Evolutionary conservation across 2,888 invertebrate species (phyloP), one percentile per base, ranked within the genome.

Genomic region (Cremastobaeus sp.): DNA sequence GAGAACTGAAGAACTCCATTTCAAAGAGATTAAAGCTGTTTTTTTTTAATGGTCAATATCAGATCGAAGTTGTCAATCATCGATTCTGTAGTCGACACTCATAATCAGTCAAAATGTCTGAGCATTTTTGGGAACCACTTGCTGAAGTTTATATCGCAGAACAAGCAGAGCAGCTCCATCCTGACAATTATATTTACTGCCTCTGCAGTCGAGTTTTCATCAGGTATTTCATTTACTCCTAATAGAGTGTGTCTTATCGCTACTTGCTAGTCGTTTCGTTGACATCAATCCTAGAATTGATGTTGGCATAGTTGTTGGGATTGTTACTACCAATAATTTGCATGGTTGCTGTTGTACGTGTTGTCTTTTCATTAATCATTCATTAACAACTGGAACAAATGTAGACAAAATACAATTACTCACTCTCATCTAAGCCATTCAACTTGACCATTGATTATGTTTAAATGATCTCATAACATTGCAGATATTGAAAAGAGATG

Each of bases 151-250:
- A 88, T 79, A 86, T 90, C 71, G 86, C 89, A 48, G 83, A 88
- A 50, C 88, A 89, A 71, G 82, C 83, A 52, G 88, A 89, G 66
- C 85, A 86, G 76, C 85, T 88, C 71, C 88, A 88, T 73, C 88
- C 89, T 74, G 89, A 90, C 45, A 90, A 90, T 81, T 90, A 90
- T 81, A 89, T 92, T 79, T 92, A 91, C 83, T 93, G 93, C 87
- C 89, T 93, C 74, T 93, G 93, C 86, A 93, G 92, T 86, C 89
- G 93, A 87, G 91, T 91, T 74, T 92, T 92, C 82, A 89, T 92
- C 82, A 90, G 91, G 93, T 93, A 89, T 88, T n/a, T n/a, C n/a
- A n/a, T n/a, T n/a, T n/a, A n/a, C n/a, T n/a, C n/a, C n/a, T n/a
- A 11, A 30, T 34, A 15, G 21, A 32, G 4, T 14, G 37, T n/a